Conservation (phyloP, 64 coral and sea anemone genomes). For the Catalaphyllia jardinei region DNA sequence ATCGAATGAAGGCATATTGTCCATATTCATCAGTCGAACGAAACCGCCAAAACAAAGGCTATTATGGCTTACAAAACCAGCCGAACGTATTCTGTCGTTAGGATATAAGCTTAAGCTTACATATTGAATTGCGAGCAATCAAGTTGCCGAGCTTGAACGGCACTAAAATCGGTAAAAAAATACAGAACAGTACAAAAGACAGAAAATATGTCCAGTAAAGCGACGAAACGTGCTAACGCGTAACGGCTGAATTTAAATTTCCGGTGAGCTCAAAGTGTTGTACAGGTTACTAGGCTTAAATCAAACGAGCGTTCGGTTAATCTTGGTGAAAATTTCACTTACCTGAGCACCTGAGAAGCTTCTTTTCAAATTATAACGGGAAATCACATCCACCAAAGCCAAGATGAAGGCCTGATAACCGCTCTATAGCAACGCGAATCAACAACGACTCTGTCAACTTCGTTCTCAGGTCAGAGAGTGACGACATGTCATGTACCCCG, state of each 20-base stretch:
- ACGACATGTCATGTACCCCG: slow-evolving; percentile 23
- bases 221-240: background rate
- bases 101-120: no score
- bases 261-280: background rate
- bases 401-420: no score
- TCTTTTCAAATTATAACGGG: background rate
- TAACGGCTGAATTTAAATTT: slow-evolving; percentile 1
- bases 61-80: no score
- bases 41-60: background rate
- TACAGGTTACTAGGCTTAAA: background rate
- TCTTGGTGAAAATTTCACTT: background rate
- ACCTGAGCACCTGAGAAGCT: background rate
- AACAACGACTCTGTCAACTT: background rate
- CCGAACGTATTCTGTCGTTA: no score
- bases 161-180: background rate
- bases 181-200: no score
- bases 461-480: background rate
- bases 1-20: no score
- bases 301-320: background rate
- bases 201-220: background rate
- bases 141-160: background rate
- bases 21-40: no score
- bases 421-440: slow-evolving; percentile 37
- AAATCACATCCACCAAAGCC: background rate
- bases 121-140: background rate